phyloP scores from a whole-genome alignment of 35 echinoderm and acorn worm species.

The Patiria miniata region DNA sequence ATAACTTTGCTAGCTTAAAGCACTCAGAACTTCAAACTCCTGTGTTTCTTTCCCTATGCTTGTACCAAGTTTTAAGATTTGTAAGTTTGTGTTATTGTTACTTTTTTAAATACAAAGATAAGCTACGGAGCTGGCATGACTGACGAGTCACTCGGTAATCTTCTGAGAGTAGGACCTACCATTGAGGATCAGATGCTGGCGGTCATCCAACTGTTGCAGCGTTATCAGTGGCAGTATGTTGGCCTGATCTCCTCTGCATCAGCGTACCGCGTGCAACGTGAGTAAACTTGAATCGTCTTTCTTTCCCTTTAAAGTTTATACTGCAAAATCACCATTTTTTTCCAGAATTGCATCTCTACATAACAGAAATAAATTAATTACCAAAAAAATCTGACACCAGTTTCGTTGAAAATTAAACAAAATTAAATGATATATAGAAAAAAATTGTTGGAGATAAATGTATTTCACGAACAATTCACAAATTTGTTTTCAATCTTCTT shows the following conservation, averaged over 20 bases:
- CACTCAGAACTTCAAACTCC: no score
- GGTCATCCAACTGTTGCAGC: background rate
- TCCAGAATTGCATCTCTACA: background rate
- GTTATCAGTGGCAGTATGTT: slow-evolving; percentile 29
- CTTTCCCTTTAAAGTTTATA: no score
- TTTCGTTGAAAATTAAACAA: background rate
- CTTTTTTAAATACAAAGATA: background rate
- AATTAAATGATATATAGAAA: background rate
- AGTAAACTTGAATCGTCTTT: no score
- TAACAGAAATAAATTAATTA: background rate
- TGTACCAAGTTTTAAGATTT: no score
- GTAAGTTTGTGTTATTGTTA: background rate
- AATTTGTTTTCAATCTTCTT: background rate
- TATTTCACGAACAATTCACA: background rate
- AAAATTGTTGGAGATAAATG: background rate
- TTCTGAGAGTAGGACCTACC: background rate
- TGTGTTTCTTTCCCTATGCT: no score
- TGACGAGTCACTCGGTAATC: background rate
- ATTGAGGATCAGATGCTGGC: background rate
- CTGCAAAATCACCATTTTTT: no score
- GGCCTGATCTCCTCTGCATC: slow-evolving; percentile 5
- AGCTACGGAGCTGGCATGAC: background rate
- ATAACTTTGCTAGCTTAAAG: no score
- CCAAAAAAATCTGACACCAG: background rate
- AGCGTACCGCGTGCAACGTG: slow-evolving; percentile 19